Conservation (phyloP, 2,113 vertebrate species). For the Scatophagus argus region DNA sequence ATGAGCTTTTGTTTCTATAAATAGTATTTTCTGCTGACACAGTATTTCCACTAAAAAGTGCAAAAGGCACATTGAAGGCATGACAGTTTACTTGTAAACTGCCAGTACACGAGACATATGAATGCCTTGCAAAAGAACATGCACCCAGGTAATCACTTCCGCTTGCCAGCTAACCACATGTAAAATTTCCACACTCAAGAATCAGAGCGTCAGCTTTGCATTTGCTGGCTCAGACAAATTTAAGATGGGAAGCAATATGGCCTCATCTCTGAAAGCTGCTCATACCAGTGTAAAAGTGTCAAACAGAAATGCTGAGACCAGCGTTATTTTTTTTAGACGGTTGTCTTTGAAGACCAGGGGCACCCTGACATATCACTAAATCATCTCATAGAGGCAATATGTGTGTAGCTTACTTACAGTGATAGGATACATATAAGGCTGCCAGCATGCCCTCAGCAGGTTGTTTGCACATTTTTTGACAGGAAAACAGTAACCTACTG, state of each 20-base stretch:
- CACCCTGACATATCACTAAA: constrained; percentile 47
- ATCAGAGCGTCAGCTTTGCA: constrained; percentile 39
- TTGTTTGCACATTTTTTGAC: constrained; percentile 38
- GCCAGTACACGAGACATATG: background rate
- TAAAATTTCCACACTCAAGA: constrained; percentile 22
- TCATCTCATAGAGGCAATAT: constrained; percentile 29
- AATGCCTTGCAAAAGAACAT: constrained; percentile 3
- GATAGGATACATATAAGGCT: constrained; percentile 27
- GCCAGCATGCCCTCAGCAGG: constrained; percentile 15
- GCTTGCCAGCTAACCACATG: constrained; percentile 4
- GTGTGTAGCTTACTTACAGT: constrained; percentile 40
- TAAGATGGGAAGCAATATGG: constrained; percentile 27
- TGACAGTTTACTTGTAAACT: background rate
- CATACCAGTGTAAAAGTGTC: constrained; percentile 52
- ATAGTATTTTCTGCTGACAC: background rate
- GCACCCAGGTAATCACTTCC: constrained; percentile 11
- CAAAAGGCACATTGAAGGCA: background rate
- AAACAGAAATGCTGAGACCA: constrained; percentile 44
- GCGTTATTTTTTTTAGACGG: constrained; percentile 48
- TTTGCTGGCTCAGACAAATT: constrained; percentile 43
- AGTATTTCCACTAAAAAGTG: background rate
- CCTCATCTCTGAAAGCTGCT: constrained; percentile 30
- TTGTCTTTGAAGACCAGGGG: constrained; percentile 52
- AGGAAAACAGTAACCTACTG: constrained; percentile 24
- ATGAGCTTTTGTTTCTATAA: background rate